A percentile compares a stretch with the other conserved stretches of the same genome.
Evolutionary conservation across 2,888 invertebrate genomes (phyloP).

Genomic region (Brachyptera risi): DNA sequence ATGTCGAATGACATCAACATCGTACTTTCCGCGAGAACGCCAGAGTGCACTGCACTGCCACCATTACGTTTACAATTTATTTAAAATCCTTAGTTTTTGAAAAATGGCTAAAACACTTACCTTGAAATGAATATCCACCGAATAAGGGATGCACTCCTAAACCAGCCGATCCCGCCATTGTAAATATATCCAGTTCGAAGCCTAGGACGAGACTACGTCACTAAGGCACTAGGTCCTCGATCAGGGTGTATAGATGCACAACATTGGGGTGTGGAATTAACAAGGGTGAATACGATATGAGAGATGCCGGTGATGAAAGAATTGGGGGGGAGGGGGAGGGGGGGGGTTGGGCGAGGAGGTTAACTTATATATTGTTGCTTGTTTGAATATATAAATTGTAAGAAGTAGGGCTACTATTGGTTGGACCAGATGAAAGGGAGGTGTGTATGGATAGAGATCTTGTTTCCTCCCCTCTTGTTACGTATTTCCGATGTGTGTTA

Average conservation of each 20-base stretch:
- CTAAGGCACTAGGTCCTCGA: slow-evolving; percentile 3
- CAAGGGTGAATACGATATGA: too few species aligned
- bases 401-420: neutral
- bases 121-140: slow-evolving; percentile 89
- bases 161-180: slow-evolving; percentile 18
- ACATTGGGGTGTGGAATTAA: too few species aligned
- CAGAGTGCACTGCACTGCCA: too few species aligned
- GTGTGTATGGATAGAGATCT: neutral
- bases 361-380: neutral
- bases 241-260: too few species aligned
- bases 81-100: too few species aligned
- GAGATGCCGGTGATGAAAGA: too few species aligned
- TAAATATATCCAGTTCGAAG: too few species aligned
- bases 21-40: too few species aligned
- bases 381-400: slow-evolving; percentile 3
- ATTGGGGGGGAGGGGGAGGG: neutral
- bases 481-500: too few species aligned
- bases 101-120: slow-evolving; percentile 50
- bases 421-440: neutral
- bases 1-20: too few species aligned
- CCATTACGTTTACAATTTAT: too few species aligned
- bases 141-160: slow-evolving; percentile 84
- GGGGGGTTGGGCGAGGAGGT: neutral
- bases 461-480: neutral
- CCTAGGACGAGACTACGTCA: neutral